These are phyloP conservation scores for Centrocercus urophasianus DNA, from an alignment of 2,113 vertebrate genomes.

Conservation along the genomic window DNA sequence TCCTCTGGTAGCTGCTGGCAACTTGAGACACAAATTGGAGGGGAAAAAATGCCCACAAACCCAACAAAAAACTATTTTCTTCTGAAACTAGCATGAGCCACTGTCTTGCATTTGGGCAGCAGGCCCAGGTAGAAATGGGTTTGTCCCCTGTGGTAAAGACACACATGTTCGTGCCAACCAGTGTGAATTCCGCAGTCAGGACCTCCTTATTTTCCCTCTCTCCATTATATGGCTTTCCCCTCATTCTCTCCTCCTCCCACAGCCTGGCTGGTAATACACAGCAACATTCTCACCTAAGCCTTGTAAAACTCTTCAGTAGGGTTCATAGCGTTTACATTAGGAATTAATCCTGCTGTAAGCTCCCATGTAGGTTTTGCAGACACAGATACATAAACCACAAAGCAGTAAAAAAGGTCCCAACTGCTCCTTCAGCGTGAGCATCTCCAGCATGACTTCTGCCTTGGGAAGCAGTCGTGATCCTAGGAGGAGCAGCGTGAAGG, in stretches of 20 bases:
- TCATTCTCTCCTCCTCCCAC: too few species aligned
- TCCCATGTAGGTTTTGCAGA: not conserved
- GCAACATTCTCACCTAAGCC: not conserved
- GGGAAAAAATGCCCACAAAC: not conserved
- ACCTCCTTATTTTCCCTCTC: not conserved
- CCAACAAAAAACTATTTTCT: not conserved
- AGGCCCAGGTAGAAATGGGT: not conserved
- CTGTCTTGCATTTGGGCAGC: not conserved
- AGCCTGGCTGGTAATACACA: not conserved
- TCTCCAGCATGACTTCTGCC: not conserved
- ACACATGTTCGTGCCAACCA: not conserved
- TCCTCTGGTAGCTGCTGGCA: not conserved
- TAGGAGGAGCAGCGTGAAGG: not conserved
- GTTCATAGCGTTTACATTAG: not conserved
- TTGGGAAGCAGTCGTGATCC: not conserved
- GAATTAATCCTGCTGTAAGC: slow-evolving; percentile 18
- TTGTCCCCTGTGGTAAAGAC: not conserved
- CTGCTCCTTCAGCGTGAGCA: not conserved
- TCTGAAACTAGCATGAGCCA: not conserved
- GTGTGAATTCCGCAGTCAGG: not conserved
- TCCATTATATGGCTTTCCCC: rapidly evolving
- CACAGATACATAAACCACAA: not conserved
- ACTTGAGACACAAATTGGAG: not conserved
- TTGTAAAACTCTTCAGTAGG: not conserved
- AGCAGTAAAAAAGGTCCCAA: not conserved